These are phyloP conservation scores for Leptoteleia sp. DNA, from an alignment of 1,140 invertebrate species.

Conservation along the genomic window DNA sequence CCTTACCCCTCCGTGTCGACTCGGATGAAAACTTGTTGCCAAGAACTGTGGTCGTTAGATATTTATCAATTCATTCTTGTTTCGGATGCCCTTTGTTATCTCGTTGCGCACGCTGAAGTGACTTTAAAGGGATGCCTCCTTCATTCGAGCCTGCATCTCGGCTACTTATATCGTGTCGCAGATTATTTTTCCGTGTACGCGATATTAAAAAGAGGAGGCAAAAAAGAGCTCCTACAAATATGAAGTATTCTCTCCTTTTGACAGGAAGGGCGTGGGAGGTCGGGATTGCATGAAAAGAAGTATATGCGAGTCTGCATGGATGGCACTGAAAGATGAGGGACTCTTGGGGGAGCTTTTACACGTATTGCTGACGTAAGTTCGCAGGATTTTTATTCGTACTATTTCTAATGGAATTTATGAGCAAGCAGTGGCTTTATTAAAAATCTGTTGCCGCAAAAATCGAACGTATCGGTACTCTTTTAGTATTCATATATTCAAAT, in stretches of 20 bases:
- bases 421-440: slow-evolving; percentile 37
- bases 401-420: slow-evolving; percentile 61
- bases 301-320: slow-evolving; percentile 79
- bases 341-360: slow-evolving; percentile 81
- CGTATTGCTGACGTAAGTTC: slow-evolving; percentile 80
- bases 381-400: slow-evolving; percentile 56
- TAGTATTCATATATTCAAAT: too few species aligned
- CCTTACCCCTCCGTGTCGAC: too few species aligned
- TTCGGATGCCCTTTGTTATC: too few species aligned
- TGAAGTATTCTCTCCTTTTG: slow-evolving; percentile 66
- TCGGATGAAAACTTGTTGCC: too few species aligned
- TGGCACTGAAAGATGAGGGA: slow-evolving; percentile 78
- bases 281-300: slow-evolving; percentile 78
- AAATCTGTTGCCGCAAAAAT: slow-evolving; percentile 40
- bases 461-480: slow-evolving; percentile 2
- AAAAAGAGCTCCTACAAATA: slow-evolving; percentile 56
- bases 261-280: slow-evolving; percentile 72
- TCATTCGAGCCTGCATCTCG: slow-evolving; percentile 25
- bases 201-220: slow-evolving; percentile 50
- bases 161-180: slow-evolving; percentile 51
- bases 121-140: slow-evolving; percentile 48
- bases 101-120: too few species aligned
- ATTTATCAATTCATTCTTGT: too few species aligned
- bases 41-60: too few species aligned
- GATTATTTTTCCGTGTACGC: slow-evolving; percentile 48